Conservation (phyloP, 2,113 vertebrate species). For the Catharus minimus region DNA sequence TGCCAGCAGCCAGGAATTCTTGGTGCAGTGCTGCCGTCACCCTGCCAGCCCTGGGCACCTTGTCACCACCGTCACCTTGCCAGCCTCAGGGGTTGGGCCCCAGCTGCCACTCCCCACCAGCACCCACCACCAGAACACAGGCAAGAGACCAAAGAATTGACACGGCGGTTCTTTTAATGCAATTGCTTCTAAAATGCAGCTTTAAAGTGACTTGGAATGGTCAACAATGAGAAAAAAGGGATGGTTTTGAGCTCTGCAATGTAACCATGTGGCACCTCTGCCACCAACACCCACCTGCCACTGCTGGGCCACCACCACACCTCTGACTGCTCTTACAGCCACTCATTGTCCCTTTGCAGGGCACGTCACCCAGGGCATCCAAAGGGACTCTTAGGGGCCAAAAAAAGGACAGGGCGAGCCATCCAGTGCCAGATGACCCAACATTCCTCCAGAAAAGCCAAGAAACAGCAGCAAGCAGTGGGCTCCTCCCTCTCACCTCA, state of each 20-base stretch:
- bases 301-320: rapidly evolving
- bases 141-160: background rate
- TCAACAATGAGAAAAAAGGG: background rate
- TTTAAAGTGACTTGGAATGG: background rate
- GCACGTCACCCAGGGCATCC: rapidly evolving
- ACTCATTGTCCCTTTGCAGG: background rate
- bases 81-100: background rate
- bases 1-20: background rate
- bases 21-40: background rate
- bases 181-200: slow-evolving; percentile 25
- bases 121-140: background rate
- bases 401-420: background rate
- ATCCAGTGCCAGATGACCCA: background rate
- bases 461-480: background rate
- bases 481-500: background rate
- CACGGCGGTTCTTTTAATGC: slow-evolving; percentile 20
- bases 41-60: background rate
- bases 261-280: background rate
- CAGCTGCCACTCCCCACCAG: background rate
- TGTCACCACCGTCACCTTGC: background rate
- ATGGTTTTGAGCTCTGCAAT: background rate
- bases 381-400: background rate
- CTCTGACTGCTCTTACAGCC: rapidly evolving
- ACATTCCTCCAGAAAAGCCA: rapidly evolving
- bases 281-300: background rate